These are phyloP conservation scores for Oryzias javanicus DNA, from an alignment of 2,113 vertebrate genomes.

Conservation along the genomic window DNA sequence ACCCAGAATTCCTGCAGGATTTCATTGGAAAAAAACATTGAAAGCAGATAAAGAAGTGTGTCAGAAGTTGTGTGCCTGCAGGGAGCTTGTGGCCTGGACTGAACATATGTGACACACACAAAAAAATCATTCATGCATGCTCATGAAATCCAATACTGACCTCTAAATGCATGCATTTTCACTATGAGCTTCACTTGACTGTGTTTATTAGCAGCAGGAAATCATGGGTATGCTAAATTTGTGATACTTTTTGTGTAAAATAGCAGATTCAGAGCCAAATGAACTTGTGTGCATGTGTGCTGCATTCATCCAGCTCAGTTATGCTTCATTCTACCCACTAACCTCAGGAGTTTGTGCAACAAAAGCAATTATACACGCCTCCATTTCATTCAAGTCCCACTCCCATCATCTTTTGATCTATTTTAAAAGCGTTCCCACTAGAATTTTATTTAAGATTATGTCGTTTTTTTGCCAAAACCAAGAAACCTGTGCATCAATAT, in stretches of 20 bases:
- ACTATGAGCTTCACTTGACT: conserved; percentile 37
- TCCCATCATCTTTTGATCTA: neutral
- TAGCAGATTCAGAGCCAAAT: neutral
- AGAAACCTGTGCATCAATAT: too few relatives aligned
- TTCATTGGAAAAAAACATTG: conserved; percentile 20
- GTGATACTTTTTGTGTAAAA: too few relatives aligned
- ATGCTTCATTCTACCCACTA: conserved; percentile 36
- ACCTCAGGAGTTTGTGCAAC: conserved; percentile 61
- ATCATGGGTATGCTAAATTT: neutral
- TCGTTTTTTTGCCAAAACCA: too few relatives aligned
- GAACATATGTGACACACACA: conserved; percentile 30
- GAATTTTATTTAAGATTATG: too few relatives aligned
- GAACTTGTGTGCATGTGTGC: neutral
- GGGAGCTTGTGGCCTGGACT: conserved; percentile 19
- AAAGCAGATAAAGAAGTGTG: conserved; percentile 42
- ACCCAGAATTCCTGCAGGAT: conserved; percentile 40
- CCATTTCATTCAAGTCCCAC: conserved; percentile 61
- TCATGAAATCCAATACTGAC: conserved; percentile 27
- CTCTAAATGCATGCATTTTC: conserved; percentile 35
- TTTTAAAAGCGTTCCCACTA: too few relatives aligned
- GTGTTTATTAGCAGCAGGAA: conserved; percentile 19
- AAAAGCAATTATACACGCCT: conserved; percentile 50
- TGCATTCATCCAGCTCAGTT: neutral
- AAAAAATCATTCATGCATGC: conserved; percentile 26
- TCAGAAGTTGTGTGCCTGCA: conserved; percentile 16